These are phyloP conservation scores for Anguilla megastoma DNA, from an alignment of 2,797 vertebrate species.

Conservation along the genomic window DNA sequence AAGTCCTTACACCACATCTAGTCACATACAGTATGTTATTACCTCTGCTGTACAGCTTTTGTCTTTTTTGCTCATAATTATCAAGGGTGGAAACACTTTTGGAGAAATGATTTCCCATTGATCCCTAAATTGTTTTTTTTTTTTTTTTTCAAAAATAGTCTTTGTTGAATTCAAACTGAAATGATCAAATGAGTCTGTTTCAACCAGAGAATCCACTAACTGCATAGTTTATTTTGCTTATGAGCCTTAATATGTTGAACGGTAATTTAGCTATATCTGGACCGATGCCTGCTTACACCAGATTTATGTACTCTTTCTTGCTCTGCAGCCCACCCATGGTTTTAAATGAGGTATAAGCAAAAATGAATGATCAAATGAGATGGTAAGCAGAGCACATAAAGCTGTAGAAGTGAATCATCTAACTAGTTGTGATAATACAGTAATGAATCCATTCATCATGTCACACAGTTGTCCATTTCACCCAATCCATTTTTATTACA, in stretches of 20 bases:
- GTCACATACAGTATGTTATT: no score
- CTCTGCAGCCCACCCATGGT: neutral
- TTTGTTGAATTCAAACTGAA: no score
- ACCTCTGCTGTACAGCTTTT: no score
- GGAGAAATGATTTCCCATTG: no score
- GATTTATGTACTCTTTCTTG: neutral
- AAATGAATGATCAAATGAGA: no score
- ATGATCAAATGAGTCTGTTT: no score
- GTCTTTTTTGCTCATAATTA: no score
- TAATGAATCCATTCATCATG: slow-evolving; percentile 1
- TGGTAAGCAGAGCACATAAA: neutral
- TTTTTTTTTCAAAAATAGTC: no score
- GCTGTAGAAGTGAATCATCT: neutral
- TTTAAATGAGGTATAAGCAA: neutral
- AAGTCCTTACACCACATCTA: no score
- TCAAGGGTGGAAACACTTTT: no score
- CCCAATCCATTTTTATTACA: neutral
- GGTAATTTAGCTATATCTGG: neutral
- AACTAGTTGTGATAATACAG: neutral
- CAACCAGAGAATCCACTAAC: no score
- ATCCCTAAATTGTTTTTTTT: no score
- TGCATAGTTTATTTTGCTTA: neutral
- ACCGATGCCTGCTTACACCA: neutral
- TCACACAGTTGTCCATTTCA: neutral
- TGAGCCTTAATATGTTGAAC: neutral